phyloP scores from a whole-genome alignment of 2,113 vertebrate genomes.

The Anoura caudifer region DNA sequence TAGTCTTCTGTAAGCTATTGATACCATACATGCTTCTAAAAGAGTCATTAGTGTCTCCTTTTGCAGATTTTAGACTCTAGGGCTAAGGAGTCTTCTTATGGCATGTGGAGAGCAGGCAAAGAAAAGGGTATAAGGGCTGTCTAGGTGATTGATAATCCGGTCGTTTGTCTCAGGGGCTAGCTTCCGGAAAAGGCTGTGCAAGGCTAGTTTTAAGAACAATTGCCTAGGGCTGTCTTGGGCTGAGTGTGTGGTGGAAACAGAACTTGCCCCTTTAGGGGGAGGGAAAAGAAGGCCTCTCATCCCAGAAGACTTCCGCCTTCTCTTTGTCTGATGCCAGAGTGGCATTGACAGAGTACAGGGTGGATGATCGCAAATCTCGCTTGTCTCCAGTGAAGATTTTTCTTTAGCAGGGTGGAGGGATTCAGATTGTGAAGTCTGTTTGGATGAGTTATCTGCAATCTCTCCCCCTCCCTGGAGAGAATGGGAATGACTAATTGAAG shows the following conservation, averaged over 20 bases:
- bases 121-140: not conserved
- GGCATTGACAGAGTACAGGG: not conserved
- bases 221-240: slow-evolving; percentile 41
- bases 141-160: not conserved
- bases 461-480: slow-evolving; percentile 54
- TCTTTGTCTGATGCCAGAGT: slow-evolving; percentile 48
- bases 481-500: slow-evolving; percentile 69
- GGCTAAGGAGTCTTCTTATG: not conserved
- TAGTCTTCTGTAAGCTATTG: not conserved
- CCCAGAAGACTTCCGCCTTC: slow-evolving; percentile 33
- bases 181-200: slow-evolving; percentile 31
- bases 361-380: slow-evolving; percentile 3
- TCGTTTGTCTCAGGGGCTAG: not conserved
- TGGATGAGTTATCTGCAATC: slow-evolving; percentile 68
- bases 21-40: not conserved
- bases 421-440: slow-evolving; percentile 50
- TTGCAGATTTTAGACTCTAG: not conserved
- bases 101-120: not conserved
- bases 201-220: slow-evolving; percentile 41
- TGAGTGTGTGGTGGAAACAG: slow-evolving; percentile 16
- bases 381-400: slow-evolving; percentile 48
- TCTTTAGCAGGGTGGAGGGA: not conserved
- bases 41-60: not conserved
- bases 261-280: slow-evolving; percentile 14
- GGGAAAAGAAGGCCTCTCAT: not conserved